Conservation (phyloP, 2,888 invertebrate genomes). For the Zelleria hepariella region DNA sequence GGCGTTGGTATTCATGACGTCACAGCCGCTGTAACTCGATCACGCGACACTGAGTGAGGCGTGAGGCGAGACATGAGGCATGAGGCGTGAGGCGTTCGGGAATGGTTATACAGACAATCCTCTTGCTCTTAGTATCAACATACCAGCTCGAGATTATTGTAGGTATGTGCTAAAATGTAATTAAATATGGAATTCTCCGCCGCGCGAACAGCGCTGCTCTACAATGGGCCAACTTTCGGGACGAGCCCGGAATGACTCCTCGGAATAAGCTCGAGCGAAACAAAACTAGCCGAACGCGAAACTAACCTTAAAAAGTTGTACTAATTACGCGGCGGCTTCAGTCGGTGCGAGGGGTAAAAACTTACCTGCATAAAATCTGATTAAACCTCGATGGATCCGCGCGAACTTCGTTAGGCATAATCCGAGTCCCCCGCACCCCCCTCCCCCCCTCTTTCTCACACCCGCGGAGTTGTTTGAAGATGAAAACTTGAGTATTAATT, state of each 20-base stretch:
- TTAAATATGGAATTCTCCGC: neutral
- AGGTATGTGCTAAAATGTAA: neutral
- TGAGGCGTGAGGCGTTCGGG: neutral
- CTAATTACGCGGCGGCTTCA: neutral
- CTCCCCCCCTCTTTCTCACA: neutral
- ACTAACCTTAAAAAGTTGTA: neutral
- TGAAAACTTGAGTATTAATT: neutral
- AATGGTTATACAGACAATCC: neutral
- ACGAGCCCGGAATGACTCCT: neutral
- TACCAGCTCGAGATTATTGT: too few relatives aligned
- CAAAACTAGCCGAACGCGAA: neutral
- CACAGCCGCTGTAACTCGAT: neutral
- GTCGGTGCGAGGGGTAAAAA: neutral
- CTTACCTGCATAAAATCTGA: conserved; percentile 4
- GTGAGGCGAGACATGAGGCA: neutral
- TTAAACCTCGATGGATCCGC: conserved; percentile 1
- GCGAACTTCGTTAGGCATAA: neutral
- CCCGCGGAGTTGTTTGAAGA: too few relatives aligned
- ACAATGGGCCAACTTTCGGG: neutral
- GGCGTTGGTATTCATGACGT: neutral
- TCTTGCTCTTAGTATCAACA: too few relatives aligned
- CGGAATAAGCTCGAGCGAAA: neutral
- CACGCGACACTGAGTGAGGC: too few relatives aligned
- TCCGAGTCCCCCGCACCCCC: neutral
- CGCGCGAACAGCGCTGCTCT: neutral